phyloP scores from a whole-genome alignment of 2,113 vertebrate genomes.

The Tetraodon nigroviridis region DNA sequence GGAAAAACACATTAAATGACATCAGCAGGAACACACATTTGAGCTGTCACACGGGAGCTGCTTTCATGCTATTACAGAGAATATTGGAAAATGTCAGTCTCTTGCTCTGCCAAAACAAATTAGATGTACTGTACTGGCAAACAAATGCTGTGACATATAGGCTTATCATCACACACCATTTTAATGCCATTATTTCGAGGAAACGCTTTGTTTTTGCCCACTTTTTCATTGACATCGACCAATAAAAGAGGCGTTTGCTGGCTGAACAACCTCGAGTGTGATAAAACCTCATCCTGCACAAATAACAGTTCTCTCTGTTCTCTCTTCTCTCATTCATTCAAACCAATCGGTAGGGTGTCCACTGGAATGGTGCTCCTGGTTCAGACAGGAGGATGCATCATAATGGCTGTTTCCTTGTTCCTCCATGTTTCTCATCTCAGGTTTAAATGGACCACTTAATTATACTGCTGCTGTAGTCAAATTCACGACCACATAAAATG shows the following conservation, averaged over 20 bases:
- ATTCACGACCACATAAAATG: conserved; percentile 49
- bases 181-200: background rate
- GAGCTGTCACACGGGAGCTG: background rate
- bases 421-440: conserved; percentile 28
- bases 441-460: conserved; percentile 15
- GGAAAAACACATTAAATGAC: background rate
- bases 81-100: conserved; percentile 4
- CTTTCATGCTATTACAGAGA: background rate
- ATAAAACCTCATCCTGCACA: conserved; percentile 28
- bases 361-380: conserved; percentile 26
- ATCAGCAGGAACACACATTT: conserved; percentile 1
- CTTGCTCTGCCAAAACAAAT: background rate
- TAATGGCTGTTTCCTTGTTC: conserved; percentile 27
- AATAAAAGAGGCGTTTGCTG: conserved; percentile 15
- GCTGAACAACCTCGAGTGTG: conserved; percentile 14
- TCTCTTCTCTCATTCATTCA: conserved; percentile 39
- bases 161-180: background rate
- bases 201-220: background rate
- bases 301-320: conserved; percentile 5
- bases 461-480: conserved; percentile 28
- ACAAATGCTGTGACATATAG: background rate
- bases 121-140: background rate
- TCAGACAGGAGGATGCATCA: conserved; percentile 52
- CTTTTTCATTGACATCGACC: conserved; percentile 9
- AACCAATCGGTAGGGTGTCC: conserved; percentile 46